Evolutionary conservation across 1,140 invertebrate species (phyloP).

Genomic region (Sitobion miscanthi): DNA sequence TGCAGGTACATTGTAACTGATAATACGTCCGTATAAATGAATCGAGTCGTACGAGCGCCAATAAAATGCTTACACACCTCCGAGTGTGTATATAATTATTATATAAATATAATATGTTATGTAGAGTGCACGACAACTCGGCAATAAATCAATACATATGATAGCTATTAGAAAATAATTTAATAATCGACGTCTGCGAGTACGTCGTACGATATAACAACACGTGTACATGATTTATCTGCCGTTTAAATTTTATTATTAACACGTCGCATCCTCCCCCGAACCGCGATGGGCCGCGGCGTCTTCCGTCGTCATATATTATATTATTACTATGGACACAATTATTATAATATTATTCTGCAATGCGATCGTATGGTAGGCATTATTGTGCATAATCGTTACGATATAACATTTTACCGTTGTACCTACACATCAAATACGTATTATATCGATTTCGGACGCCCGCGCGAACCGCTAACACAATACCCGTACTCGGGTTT

Average conservation of each 20-base stretch:
- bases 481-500: not conserved
- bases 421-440: not conserved
- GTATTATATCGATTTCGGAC: not conserved
- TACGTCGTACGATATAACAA: not conserved
- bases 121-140: not conserved
- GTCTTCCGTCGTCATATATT: not conserved
- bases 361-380: too few species aligned
- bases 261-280: not conserved
- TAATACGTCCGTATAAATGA: not conserved
- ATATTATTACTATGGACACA: too few species aligned
- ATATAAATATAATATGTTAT: not conserved
- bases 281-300: not conserved
- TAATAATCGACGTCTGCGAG: not conserved
- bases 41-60: not conserved
- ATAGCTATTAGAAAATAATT: not conserved
- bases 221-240: not conserved
- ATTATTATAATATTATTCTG: too few species aligned
- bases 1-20: not conserved
- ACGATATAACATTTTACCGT: not conserved
- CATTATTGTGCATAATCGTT: not conserved
- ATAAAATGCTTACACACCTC: not conserved
- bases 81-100: not conserved
- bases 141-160: not conserved
- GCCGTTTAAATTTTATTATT: not conserved
- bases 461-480: not conserved